A percentile compares a stretch with the other conserved stretches of the same genome.
These are phyloP conservation scores for Ispidina lecontei DNA, from an alignment of 2,797 vertebrate genomes.

Conservation along the genomic window DNA sequence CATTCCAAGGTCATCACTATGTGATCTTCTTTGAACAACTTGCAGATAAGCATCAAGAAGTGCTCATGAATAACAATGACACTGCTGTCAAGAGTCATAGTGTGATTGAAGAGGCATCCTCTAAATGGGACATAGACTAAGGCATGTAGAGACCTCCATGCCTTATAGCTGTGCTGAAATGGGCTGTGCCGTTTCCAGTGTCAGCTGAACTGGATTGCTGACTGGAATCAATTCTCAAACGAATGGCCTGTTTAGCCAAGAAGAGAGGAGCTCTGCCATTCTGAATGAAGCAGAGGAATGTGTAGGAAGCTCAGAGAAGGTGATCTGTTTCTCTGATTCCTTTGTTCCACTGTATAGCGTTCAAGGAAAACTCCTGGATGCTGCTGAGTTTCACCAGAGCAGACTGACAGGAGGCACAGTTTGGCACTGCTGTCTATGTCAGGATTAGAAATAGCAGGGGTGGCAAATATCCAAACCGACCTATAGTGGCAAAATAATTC, in stretches of 20 bases:
- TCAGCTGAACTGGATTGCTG: background rate
- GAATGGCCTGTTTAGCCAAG: background rate
- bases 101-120: constrained; percentile 39
- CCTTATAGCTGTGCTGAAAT: background rate
- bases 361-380: background rate
- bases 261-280: background rate
- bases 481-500: background rate
- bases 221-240: background rate
- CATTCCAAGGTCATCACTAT: constrained; percentile 21
- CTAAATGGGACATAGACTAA: background rate
- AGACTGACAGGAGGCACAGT: background rate
- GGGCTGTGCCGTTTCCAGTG: constrained; percentile 10
- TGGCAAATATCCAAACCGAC: constrained; percentile 11
- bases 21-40: constrained; percentile 65
- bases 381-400: background rate
- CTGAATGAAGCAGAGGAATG: background rate
- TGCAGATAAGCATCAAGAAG: constrained; percentile 62
- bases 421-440: background rate
- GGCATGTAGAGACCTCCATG: constrained; percentile 35
- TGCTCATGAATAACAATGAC: constrained; percentile 62
- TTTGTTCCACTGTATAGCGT: background rate
- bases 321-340: background rate
- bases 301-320: background rate
- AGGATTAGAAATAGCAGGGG: constrained; percentile 19
- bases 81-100: constrained; percentile 51